Conservation (phyloP, 1,140 invertebrate genomes). For the Aphis gossypii region DNA sequence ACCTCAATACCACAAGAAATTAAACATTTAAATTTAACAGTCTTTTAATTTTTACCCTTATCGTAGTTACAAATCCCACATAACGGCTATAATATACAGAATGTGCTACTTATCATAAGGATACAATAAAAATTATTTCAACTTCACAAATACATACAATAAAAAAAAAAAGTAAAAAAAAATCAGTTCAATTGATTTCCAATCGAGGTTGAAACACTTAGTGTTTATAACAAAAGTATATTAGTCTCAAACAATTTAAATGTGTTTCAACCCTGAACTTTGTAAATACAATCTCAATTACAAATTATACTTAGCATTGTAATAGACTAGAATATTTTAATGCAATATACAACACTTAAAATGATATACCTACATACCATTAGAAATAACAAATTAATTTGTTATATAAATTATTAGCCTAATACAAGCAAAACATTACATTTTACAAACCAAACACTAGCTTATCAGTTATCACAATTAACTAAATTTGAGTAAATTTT, state of each 20-base stretch:
- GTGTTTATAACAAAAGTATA: not conserved
- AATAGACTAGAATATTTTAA: constrained; percentile 24
- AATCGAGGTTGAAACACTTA: not conserved
- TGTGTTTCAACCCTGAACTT: not conserved
- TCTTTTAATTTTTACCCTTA: constrained; percentile 54
- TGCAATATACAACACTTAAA: not conserved
- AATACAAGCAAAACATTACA: not conserved
- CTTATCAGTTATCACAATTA: not conserved
- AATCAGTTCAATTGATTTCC: constrained; percentile 33
- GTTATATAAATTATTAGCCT: not conserved
- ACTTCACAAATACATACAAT: not conserved
- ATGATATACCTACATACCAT: not conserved
- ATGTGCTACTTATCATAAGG: not conserved
- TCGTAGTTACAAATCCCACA: constrained; percentile 40
- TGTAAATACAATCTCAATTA: not conserved
- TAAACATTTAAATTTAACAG: constrained; percentile 48
- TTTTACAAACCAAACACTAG: not conserved
- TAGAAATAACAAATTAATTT: not conserved
- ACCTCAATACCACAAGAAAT: constrained; percentile 33
- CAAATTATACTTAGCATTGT: not conserved
- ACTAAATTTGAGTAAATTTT: not conserved
- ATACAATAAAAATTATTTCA: not conserved
- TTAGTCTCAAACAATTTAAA: not conserved
- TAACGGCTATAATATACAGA: constrained; percentile 19
- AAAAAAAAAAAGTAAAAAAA: not conserved